These are phyloP conservation scores for Potamarius usumacintae DNA, from an alignment of 2,113 vertebrate species.

Conservation along the genomic window DNA sequence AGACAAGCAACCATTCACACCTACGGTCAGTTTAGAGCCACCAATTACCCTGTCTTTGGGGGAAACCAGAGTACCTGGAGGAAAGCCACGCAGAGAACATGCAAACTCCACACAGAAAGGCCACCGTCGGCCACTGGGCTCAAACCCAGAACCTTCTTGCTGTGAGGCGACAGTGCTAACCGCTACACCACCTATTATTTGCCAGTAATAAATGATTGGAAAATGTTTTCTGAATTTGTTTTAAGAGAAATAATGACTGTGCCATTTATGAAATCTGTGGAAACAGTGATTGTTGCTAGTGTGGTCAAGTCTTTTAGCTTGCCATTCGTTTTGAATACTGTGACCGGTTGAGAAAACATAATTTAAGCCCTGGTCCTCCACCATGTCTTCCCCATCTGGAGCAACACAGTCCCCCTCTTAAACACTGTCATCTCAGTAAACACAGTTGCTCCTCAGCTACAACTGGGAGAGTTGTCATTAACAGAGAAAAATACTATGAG, in stretches of 20 bases:
- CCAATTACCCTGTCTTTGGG: too few species aligned
- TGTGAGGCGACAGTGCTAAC: too few species aligned
- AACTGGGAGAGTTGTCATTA: slow-evolving; percentile 12
- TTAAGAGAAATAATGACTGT: neutral
- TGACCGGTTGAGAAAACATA: slow-evolving; percentile 10
- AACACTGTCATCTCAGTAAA: slow-evolving; percentile 38
- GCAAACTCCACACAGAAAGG: too few species aligned
- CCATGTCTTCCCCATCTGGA: slow-evolving; percentile 10
- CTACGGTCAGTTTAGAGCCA: too few species aligned
- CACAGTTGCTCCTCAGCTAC: neutral
- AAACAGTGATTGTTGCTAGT: neutral
- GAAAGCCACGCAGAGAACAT: too few species aligned
- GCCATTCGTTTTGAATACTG: neutral
- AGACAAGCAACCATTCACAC: too few species aligned
- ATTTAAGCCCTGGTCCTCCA: slow-evolving; percentile 14
- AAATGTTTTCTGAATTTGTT: neutral
- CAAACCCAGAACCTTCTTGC: too few species aligned
- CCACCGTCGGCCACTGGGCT: too few species aligned
- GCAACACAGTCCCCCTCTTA: neutral
- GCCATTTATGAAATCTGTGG: neutral
- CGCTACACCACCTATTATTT: too few species aligned
- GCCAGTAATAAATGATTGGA: neutral
- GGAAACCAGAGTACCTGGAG: too few species aligned
- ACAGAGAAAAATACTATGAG: slow-evolving; percentile 15
- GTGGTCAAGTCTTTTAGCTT: neutral